Conservation (phyloP, 2,888 invertebrate genomes). For the Xestobium rufovillosum region DNA sequence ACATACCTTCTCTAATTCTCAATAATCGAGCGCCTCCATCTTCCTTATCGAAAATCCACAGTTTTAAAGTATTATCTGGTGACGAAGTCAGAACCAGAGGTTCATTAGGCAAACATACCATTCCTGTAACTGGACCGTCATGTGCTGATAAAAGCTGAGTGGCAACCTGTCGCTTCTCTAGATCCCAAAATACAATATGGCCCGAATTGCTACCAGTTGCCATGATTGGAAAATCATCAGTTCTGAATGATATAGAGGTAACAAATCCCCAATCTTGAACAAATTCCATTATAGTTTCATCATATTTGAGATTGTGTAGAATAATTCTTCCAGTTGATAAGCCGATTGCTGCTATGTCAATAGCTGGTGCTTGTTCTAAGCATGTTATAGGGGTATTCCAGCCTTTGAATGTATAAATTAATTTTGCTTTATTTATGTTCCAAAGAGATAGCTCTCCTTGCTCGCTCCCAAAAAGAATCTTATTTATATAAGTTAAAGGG, state of each 20-base stretch:
- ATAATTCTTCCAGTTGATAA: slow-evolving; percentile 73
- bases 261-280: slow-evolving; percentile 89
- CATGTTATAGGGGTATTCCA: slow-evolving; percentile 67
- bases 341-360: slow-evolving; percentile 88
- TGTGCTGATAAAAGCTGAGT: slow-evolving; percentile 81
- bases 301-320: slow-evolving; percentile 79
- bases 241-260: slow-evolving; percentile 75
- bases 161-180: slow-evolving; percentile 71
- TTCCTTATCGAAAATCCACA: slow-evolving; percentile 87
- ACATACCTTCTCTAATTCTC: slow-evolving; percentile 52
- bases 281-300: slow-evolving; percentile 76
- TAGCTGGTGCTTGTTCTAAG: slow-evolving; percentile 81
- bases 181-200: slow-evolving; percentile 88
- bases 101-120: slow-evolving; percentile 79
- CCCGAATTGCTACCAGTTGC: slow-evolving; percentile 75
- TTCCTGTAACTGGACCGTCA: slow-evolving; percentile 63
- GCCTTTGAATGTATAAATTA: slow-evolving; percentile 69
- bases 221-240: slow-evolving; percentile 81
- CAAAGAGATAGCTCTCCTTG: slow-evolving; percentile 82
- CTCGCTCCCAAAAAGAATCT: slow-evolving; percentile 78
- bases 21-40: slow-evolving; percentile 83
- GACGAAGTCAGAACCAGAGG: slow-evolving; percentile 87
- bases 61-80: slow-evolving; percentile 86
- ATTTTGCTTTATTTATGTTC: slow-evolving; percentile 74
- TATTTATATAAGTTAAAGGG: slow-evolving; percentile 92